Percentiles rank a stretch among this genome's conserved stretches.
phyloP scores from a whole-genome alignment of 2,888 invertebrate genomes.

The Drosophila mercatorum region DNA sequence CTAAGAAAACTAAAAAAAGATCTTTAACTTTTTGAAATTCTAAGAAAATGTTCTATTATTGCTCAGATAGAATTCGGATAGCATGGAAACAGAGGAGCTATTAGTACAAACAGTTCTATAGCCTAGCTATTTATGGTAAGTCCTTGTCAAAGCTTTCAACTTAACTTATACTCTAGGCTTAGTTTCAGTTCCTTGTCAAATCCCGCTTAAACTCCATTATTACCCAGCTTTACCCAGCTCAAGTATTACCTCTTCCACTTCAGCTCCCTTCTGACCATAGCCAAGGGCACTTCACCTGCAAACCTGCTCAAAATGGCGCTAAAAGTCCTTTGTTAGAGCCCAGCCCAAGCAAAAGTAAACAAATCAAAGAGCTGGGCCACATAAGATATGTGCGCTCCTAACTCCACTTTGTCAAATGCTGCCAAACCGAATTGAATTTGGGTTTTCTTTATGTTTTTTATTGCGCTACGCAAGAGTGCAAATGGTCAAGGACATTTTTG shows the following conservation, averaged over 20 bases:
- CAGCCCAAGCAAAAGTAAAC: background rate
- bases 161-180: background rate
- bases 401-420: slow-evolving; percentile 1
- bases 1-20: too few relatives aligned
- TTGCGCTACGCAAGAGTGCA: slow-evolving; percentile 2
- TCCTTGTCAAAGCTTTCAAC: background rate
- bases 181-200: background rate
- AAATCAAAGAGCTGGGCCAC: background rate
- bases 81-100: too few relatives aligned
- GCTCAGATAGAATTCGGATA: too few relatives aligned
- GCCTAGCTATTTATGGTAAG: too few relatives aligned
- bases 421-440: background rate
- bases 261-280: background rate
- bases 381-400: background rate
- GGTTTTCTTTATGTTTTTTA: too few relatives aligned
- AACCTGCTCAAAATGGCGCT: background rate
- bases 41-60: background rate
- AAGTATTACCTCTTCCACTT: background rate
- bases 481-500: slow-evolving; percentile 58
- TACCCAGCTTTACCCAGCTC: background rate
- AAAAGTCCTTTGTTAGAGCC: background rate
- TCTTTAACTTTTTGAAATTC: too few relatives aligned
- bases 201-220: background rate
- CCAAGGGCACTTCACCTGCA: background rate
- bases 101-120: too few relatives aligned